Percentiles rank a stretch among this genome's conserved stretches.
phyloP scores from a whole-genome alignment of 1,140 invertebrate species.

The Campoletis sonorensis region DNA sequence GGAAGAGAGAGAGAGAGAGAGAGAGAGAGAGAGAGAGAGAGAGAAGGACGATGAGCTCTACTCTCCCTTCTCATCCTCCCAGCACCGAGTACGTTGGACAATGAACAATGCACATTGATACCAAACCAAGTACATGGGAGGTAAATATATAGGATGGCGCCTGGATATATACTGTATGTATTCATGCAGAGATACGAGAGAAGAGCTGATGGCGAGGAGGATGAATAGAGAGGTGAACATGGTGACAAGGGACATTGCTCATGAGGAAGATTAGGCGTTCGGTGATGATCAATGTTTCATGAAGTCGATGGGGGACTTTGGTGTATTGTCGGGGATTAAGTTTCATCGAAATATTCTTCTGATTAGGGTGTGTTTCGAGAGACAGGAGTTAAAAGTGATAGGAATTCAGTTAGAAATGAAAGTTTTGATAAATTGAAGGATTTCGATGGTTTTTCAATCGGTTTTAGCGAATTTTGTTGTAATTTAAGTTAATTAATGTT shows the following conservation, averaged over 20 bases:
- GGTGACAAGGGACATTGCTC: background rate
- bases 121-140: conserved; percentile 37
- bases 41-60: conserved; percentile 10
- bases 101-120: conserved; percentile 56
- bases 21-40: too few species aligned
- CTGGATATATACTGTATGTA: background rate
- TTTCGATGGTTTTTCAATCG: too few species aligned
- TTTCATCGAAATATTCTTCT: too few species aligned
- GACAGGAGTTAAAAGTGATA: too few species aligned
- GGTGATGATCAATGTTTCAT: background rate
- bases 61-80: background rate
- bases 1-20: too few species aligned
- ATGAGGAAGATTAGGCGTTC: conserved; percentile 1
- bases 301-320: background rate
- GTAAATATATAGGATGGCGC: conserved; percentile 8
- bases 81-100: conserved; percentile 49
- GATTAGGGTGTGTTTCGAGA: too few species aligned
- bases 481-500: too few species aligned
- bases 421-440: too few species aligned
- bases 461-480: too few species aligned
- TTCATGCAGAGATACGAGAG: background rate
- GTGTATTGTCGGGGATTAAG: too few species aligned
- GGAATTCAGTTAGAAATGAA: too few species aligned
- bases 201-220: background rate
- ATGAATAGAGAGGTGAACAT: background rate